Evolutionary conservation across 2,797 vertebrate species (phyloP), one percentile per base, ranked within the genome.

Genomic region (Protosalanx chinensis): DNA sequence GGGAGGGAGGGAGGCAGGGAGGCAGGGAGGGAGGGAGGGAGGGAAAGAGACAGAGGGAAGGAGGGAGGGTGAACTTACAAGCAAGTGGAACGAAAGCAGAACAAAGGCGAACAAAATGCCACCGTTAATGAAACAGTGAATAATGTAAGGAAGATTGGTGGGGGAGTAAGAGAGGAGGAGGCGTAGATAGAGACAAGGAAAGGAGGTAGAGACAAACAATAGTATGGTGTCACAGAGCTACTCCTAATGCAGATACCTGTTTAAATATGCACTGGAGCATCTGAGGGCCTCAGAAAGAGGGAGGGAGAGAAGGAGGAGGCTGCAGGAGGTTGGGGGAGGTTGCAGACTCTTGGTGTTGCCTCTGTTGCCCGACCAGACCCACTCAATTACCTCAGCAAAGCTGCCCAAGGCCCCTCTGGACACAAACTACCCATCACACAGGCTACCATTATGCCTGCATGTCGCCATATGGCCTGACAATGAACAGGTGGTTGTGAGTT

Each of bases 191-290:
- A 51, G 62, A 35, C 5, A 8, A 66, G 59, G 33, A 20, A 33
- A 57, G 35, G 32, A 51, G 23, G 27, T 3, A 27, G 49, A 46
- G 16, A 30, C 29, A 41, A 30, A 59, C 32, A 69, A 18, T 18
- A 72, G 61, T 57, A 64, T 29, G 12, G 57, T 33, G 27, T 4
- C 12, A 33, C 29, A 57, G 27, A 13, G 27, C 37, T 23, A 29
- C 41, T 67, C 32, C 57, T 27, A 51, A 30, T 70, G 49, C 63
- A 73, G 68, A 37, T 57, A 41, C 27, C 13, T 67, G 46, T 59
- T 68, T 68, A 59, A 61, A 68, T 61, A 72, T 78, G 68, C 60
- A 71, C 30, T 8, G 33, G 23, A 46, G 49, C 5, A 3, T 70
- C 46, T 49, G 68, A 46, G 59, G 63, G 71, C 61, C 23, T 59